Percentiles rank a stretch among this genome's conserved stretches.
phyloP scores from a whole-genome alignment of 1,140 invertebrate genomes.

The Ips typographus region DNA sequence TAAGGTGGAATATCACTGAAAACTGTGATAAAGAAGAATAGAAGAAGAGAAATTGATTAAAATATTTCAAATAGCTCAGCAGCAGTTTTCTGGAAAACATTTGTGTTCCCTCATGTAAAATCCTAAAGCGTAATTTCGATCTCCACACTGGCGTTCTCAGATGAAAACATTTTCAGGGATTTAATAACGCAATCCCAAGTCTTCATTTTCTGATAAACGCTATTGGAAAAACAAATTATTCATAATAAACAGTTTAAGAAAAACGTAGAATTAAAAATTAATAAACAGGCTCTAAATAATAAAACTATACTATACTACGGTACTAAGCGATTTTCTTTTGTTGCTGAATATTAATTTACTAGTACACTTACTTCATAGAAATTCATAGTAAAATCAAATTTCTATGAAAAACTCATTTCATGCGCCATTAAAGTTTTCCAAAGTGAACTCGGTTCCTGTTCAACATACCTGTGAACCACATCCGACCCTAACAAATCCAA shows the following conservation, averaged over 20 bases:
- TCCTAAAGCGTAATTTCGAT: slow-evolving; percentile 94
- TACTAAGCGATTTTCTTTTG: too few relatives aligned
- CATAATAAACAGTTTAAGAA: neutral
- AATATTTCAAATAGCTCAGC: slow-evolving; percentile 43
- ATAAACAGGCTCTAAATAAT: too few relatives aligned
- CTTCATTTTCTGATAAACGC: slow-evolving; percentile 81
- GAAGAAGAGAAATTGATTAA: slow-evolving; percentile 72
- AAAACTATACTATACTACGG: too few relatives aligned
- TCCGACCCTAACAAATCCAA: slow-evolving; percentile 88
- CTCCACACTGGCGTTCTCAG: slow-evolving; percentile 93
- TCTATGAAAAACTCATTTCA: slow-evolving; percentile 85
- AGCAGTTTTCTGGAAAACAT: slow-evolving; percentile 88
- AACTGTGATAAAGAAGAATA: slow-evolving; percentile 91
- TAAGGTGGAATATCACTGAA: slow-evolving; percentile 88
- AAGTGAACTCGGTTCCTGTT: slow-evolving; percentile 95
- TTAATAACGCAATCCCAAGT: slow-evolving; percentile 96
- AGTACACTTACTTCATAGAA: slow-evolving; percentile 63
- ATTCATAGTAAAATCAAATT: slow-evolving; percentile 81
- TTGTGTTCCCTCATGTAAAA: slow-evolving; percentile 98
- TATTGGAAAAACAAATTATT: slow-evolving; percentile 15
- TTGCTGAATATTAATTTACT: too few relatives aligned
- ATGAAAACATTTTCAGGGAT: slow-evolving; percentile 95
- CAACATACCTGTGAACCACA: slow-evolving; percentile 91
- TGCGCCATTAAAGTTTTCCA: slow-evolving; percentile 81
- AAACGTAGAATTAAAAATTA: neutral